Conservation (phyloP, 2,797 vertebrate species). For the Potorous gilbertii region DNA sequence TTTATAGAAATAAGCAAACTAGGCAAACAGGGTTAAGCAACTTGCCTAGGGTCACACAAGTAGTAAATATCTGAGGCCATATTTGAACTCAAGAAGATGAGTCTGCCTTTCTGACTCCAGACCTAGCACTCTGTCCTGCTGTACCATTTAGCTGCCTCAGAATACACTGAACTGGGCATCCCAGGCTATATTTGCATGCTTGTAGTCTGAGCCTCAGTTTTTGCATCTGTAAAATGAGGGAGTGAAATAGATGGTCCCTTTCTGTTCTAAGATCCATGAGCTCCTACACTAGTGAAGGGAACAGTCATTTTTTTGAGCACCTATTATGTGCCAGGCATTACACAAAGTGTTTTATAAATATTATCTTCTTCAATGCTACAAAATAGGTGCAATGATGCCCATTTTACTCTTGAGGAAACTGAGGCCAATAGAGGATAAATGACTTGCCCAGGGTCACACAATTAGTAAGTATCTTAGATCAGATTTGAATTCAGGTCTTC, state of each 20-base stretch:
- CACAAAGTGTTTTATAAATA: neutral
- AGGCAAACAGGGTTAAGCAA: neutral
- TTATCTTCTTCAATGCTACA: neutral
- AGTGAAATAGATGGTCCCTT: neutral
- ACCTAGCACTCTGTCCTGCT: neutral
- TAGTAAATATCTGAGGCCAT: neutral
- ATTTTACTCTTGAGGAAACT: neutral
- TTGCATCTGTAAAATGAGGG: neutral
- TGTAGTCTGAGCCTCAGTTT: neutral
- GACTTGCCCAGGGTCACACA: neutral
- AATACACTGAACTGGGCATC: neutral
- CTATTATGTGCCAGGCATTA: neutral
- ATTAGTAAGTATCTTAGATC: neutral
- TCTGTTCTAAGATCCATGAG: neutral
- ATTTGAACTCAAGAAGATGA: neutral
- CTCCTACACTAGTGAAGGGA: neutral
- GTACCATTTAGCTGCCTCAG: neutral
- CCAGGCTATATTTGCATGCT: neutral
- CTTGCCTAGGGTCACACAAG: neutral
- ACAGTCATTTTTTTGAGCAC: neutral
- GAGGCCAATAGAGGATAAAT: neutral
- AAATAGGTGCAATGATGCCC: neutral
- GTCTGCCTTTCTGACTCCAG: neutral
- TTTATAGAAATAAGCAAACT: neutral
- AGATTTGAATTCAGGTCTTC: neutral